A percentile compares a stretch with the other conserved stretches of the same genome.
Conservation (phyloP, 2,888 invertebrate genomes). For the Plemyria rubiginata region DNA sequence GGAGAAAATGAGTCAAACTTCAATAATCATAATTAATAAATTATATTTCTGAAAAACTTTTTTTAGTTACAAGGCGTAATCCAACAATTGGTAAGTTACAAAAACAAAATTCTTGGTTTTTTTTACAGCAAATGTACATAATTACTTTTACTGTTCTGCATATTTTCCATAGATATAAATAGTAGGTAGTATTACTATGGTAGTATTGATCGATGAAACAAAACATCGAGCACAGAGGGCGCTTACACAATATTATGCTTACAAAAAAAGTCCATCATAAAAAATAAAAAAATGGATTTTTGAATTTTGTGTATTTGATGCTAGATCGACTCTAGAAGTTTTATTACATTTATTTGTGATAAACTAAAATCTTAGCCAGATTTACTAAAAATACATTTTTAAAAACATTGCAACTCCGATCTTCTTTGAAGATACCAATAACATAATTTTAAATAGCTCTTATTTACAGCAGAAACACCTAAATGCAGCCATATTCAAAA, state of each 20-base stretch:
- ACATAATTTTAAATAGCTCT: constrained; percentile 4
- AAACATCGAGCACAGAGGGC: no score
- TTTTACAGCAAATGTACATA: no score
- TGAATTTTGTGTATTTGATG: no score
- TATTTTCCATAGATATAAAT: no score
- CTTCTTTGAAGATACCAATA: constrained; percentile 29
- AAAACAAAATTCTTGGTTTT: no score
- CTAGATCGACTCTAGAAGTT: no score
- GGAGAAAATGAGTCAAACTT: constrained; percentile 14
- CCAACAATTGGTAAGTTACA: no score
- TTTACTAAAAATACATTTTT: not conserved
- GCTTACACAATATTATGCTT: not conserved
- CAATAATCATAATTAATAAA: constrained; percentile 26
- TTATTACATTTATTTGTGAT: not conserved
- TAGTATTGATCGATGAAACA: no score
- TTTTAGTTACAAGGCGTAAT: constrained; percentile 36
- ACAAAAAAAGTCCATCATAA: not conserved
- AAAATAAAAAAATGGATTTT: no score
- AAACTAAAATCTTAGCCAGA: not conserved
- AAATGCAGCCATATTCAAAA: not conserved
- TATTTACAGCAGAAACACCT: constrained; percentile 12
- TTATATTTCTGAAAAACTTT: constrained; percentile 35
- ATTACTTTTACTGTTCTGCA: no score
- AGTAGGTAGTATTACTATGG: no score
- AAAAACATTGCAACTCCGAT: constrained; percentile 1